These are phyloP conservation scores for Drosophila prostipennis DNA, from an alignment of 2,888 invertebrate genomes.

Conservation along the genomic window DNA sequence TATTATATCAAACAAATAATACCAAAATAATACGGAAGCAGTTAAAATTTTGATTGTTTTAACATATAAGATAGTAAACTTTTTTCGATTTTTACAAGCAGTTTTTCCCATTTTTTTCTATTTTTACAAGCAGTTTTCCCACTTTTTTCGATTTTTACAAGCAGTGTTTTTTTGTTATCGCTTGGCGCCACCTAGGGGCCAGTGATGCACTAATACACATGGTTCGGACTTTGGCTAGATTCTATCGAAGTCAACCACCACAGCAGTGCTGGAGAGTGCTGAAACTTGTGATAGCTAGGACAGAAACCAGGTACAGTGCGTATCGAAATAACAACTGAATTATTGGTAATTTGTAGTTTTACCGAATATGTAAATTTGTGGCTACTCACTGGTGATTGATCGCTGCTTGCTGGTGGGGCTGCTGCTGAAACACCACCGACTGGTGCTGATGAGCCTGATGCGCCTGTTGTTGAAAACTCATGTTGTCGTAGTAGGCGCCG, in stretches of 20 bases:
- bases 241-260: neutral
- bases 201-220: neutral
- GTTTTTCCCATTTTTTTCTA: too few species aligned
- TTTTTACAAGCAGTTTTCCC: too few species aligned
- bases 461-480: slow-evolving; percentile 69
- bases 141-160: too few species aligned
- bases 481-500: slow-evolving; percentile 81
- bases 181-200: neutral
- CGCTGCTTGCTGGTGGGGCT: slow-evolving; percentile 65
- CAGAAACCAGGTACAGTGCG: neutral
- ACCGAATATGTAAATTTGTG: too few species aligned
- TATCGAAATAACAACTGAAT: neutral
- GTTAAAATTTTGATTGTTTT: too few species aligned
- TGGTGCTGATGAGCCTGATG: slow-evolving; percentile 61
- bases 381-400: slow-evolving; percentile 66
- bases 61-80: too few species aligned
- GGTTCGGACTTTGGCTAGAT: neutral
- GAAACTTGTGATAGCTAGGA: neutral
- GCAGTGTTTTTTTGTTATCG: too few species aligned
- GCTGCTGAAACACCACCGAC: slow-evolving; percentile 69
- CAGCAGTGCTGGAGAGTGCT: neutral
- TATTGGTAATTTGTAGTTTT: too few species aligned
- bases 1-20: too few species aligned
- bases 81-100: too few species aligned
- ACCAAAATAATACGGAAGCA: too few species aligned